Evolutionary conservation across 64 coral and sea anemone species (phyloP).

Genomic region (Montipora foliosa): DNA sequence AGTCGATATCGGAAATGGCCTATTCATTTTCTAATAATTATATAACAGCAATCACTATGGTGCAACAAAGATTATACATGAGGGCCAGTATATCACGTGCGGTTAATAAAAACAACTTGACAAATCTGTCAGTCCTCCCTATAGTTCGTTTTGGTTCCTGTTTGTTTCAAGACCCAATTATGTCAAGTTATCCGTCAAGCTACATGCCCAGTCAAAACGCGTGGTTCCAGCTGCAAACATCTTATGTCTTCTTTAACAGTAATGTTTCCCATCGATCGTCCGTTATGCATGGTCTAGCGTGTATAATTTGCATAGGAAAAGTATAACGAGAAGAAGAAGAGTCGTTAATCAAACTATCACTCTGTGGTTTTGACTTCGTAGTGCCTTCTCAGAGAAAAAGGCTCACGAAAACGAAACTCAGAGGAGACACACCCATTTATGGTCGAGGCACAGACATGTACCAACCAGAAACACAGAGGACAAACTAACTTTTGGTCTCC

Average conservation of each 20-base stretch:
- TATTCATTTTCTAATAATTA: not conserved
- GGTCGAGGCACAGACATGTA: not conserved
- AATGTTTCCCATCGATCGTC: not conserved
- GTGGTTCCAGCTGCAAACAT: not conserved
- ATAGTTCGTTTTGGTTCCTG: not conserved
- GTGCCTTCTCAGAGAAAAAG: not conserved
- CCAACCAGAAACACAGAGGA: too few species aligned
- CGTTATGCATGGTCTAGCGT: constrained; percentile 1
- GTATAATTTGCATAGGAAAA: constrained; percentile 26
- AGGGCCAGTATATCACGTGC: not conserved
- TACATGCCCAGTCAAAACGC: too few species aligned
- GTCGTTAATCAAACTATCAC: not conserved
- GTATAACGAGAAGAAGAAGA: not conserved
- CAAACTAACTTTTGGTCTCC: too few species aligned
- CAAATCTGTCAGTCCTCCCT: not conserved
- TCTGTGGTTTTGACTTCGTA: not conserved
- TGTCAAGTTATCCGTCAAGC: not conserved
- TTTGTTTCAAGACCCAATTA: not conserved
- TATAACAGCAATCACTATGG: not conserved
- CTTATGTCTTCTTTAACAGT: not conserved
- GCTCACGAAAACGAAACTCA: not conserved
- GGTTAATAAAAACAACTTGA: not conserved
- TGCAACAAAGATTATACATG: not conserved
- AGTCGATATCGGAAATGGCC: constrained; percentile 2
- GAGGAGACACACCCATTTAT: not conserved